Base-by-base conservation (phyloP, 2,113 vertebrate species). In the Dipodomys merriami region DNA sequence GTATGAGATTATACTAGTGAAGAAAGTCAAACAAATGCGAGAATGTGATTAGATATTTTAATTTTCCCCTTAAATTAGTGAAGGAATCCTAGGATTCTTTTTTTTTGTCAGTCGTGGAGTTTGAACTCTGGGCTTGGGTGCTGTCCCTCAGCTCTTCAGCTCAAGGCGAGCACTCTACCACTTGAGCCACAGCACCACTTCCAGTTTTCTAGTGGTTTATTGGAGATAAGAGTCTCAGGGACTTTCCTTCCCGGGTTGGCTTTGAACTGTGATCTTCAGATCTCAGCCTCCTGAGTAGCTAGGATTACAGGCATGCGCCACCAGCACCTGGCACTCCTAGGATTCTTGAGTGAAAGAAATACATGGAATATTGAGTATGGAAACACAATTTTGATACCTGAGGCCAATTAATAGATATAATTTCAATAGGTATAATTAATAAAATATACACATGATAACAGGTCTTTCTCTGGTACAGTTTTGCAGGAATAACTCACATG, bases 11-110 rank as follows among this genome's bases (percentile, higher is more conserved):
- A 91, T 30, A 96, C 77, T 77, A 92, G 80, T 68, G 74, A 91
- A 86, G 73, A 91, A 94, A 13, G 3, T 83, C 67, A 84, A 84
- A 60, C 4, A 35, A 96, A 93, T 95, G 57, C 44, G 94, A 91
- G 69, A 94, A 88, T 86, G 49, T 95, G 95, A 96, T 89, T 29
- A 96, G 62, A 86, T 72, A 68, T 39, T 96, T 92, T 35, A 93
- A 84, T 88, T 89, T 44, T 19, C 82, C 13, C 49, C 39, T 94
- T 68, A 96, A 89, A 91, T 93, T 92, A 82, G 33, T 89, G 74
- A 97, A 93, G 2, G 68, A 91, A 76, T 69, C n/a, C 25, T 83
- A 73, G 25, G 64, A 95, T 90, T 91, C 68, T 89, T 76, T 39
- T 39, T 39, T 39, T 39, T 39, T 39, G 39, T 39, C 39, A 6